Evolutionary conservation across 1,140 invertebrate species (phyloP).

Genomic region (Penaeus indicus): DNA sequence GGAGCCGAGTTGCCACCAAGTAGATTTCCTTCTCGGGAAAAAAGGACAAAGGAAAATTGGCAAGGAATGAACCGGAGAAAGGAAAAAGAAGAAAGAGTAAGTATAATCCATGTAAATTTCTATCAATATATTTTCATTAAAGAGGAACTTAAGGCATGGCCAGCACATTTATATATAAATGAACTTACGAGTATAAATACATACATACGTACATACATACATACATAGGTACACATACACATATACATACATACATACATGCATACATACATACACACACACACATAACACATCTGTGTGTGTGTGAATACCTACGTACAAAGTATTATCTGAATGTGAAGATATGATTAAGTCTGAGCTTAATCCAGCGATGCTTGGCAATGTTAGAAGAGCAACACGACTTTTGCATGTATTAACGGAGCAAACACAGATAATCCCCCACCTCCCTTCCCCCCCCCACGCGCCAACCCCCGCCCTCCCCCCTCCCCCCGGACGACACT

Average conservation of each 20-base stretch:
- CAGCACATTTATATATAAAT: neutral
- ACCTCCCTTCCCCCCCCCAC: neutral
- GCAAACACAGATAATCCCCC: slow-evolving; percentile 30
- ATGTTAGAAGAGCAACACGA: neutral
- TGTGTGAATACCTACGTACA: too few species aligned
- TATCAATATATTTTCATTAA: too few species aligned
- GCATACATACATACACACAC: neutral
- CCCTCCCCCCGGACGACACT: neutral
- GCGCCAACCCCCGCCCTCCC: neutral
- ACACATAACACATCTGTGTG: too few species aligned
- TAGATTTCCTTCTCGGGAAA: too few species aligned
- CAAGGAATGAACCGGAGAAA: too few species aligned
- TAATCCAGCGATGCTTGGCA: neutral
- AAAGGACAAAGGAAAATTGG: neutral
- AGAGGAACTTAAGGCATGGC: too few species aligned
- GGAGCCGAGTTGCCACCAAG: neutral
- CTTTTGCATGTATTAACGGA: slow-evolving; percentile 32
- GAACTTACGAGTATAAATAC: neutral
- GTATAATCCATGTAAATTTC: too few species aligned
- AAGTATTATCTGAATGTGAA: too few species aligned
- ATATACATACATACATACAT: neutral
- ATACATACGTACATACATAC: neutral
- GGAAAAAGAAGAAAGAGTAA: too few species aligned
- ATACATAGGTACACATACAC: neutral
- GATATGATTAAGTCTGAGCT: too few species aligned